Conservation (phyloP, 2,888 invertebrate genomes). For the Tridacna crocea region DNA sequence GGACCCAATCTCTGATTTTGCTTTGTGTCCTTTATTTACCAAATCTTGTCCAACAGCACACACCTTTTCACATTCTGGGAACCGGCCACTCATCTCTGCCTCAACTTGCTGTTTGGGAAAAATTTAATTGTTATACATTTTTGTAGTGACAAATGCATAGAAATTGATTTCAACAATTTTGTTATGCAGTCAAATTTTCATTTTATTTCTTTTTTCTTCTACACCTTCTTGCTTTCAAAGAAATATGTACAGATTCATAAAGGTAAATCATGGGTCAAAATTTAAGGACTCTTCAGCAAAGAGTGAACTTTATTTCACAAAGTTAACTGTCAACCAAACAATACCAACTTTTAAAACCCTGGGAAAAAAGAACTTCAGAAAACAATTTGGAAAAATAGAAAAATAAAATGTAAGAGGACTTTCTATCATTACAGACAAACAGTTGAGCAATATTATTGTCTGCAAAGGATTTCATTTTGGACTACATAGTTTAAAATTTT, state of each 20-base stretch:
- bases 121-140: background rate
- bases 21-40: slow-evolving; percentile 92
- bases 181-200: background rate
- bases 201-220: background rate
- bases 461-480: too few species aligned
- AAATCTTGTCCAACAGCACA: slow-evolving; percentile 90
- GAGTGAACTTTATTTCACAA: background rate
- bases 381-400: background rate
- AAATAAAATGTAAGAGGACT: too few species aligned
- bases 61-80: slow-evolving; percentile 84
- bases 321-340: background rate
- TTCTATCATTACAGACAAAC: too few species aligned
- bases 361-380: background rate
- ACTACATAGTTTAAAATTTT: too few species aligned
- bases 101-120: slow-evolving; percentile 84
- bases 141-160: background rate
- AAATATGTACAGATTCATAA: too few species aligned
- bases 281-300: too few species aligned
- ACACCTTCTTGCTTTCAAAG: too few species aligned
- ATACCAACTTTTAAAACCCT: background rate
- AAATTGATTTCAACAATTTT: background rate
- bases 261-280: too few species aligned
- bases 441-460: too few species aligned
- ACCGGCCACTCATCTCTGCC: slow-evolving; percentile 92
- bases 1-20: slow-evolving; percentile 91